Conservation (phyloP, 2,797 vertebrate species). For the Danio albolineatus region DNA sequence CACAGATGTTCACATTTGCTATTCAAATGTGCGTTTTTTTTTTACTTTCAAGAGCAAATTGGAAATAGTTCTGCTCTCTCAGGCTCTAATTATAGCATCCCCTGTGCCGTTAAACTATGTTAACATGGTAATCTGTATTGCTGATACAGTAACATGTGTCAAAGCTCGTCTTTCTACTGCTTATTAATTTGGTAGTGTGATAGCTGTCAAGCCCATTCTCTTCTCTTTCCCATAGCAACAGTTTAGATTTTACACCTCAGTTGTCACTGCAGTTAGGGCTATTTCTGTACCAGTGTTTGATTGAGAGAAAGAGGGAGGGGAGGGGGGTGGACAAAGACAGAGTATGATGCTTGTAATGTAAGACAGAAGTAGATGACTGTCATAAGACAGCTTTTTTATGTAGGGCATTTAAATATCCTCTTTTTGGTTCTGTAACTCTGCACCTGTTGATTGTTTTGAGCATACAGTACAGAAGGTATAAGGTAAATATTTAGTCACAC, state of each 20-base stretch:
- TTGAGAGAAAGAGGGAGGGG: background rate
- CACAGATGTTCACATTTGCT: conserved; percentile 44
- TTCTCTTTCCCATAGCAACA: conserved; percentile 63
- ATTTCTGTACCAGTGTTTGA: conserved; percentile 58
- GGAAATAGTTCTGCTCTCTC: conserved; percentile 38
- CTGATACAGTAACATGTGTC: conserved; percentile 28
- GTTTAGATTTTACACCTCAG: conserved; percentile 56
- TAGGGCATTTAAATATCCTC: background rate
- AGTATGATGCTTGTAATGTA: conserved; percentile 22
- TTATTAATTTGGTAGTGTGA: conserved; percentile 48
- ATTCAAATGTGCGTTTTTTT: conserved; percentile 35
- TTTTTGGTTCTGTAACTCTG: background rate
- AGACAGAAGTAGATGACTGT: background rate
- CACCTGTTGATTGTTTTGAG: background rate
- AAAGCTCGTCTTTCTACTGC: conserved; percentile 38
- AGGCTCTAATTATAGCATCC: conserved; percentile 65
- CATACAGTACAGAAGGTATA: background rate
- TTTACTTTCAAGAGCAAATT: conserved; percentile 40
- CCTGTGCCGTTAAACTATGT: conserved; percentile 63
- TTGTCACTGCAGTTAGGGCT: conserved; percentile 51
- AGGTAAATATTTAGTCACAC: background rate
- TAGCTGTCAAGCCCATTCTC: conserved; percentile 17
- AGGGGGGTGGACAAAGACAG: background rate
- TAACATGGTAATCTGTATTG: conserved; percentile 63
- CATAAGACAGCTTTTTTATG: background rate